Conservation (phyloP, 1,140 invertebrate species). For the Leptinotarsa defecta region DNA sequence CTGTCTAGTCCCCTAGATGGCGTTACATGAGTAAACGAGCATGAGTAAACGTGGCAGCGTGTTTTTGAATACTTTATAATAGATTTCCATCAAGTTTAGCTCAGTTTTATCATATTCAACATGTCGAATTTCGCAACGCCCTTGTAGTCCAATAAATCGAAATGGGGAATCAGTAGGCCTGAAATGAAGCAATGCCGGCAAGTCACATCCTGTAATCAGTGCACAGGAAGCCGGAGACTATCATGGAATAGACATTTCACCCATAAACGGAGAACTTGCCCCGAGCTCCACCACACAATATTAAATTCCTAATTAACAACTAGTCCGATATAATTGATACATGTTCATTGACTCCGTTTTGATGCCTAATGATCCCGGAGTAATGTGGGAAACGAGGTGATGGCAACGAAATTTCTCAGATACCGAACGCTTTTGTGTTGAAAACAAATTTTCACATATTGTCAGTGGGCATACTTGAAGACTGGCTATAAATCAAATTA, state of each 20-base stretch:
- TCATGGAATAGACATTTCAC: slow-evolving; percentile 12
- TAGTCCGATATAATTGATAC: slow-evolving; percentile 20
- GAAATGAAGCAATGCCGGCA: slow-evolving; percentile 10
- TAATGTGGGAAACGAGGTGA: slow-evolving; percentile 28
- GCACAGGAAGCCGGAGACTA: slow-evolving; percentile 16
- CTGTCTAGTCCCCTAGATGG: too few species aligned
- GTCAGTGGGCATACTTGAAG: too few species aligned
- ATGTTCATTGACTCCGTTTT: slow-evolving; percentile 4
- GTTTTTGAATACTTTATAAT: too few species aligned
- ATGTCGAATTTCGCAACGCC: background rate
- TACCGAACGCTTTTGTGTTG: too few species aligned
- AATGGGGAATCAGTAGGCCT: background rate
- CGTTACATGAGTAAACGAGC: too few species aligned
- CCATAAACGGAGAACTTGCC: slow-evolving; percentile 5
- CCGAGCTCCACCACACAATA: slow-evolving; percentile 9
- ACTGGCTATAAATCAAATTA: too few species aligned
- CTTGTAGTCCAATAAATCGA: background rate
- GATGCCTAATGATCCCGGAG: background rate
- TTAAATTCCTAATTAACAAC: slow-evolving; percentile 25
- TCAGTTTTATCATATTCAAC: too few species aligned
- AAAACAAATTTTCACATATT: too few species aligned
- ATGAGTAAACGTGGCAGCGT: too few species aligned
- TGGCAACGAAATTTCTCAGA: background rate
- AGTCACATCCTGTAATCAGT: slow-evolving; percentile 14
- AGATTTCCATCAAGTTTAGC: too few species aligned